phyloP scores from a whole-genome alignment of 2,797 vertebrate genomes.

The Melanotaenia boesemani region DNA sequence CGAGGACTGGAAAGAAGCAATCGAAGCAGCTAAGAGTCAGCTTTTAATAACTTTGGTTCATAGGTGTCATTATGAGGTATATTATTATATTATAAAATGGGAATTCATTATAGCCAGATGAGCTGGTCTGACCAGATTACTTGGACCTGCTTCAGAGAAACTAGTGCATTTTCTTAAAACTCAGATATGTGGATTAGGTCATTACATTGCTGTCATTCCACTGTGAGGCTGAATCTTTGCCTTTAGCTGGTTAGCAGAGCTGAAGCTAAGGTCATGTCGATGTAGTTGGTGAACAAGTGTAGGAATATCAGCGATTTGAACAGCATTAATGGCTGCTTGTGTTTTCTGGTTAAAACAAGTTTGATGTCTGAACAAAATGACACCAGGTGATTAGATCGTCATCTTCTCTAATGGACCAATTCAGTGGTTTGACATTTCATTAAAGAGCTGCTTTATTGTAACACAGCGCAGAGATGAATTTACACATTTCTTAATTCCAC shows the following conservation, averaged over 20 bases:
- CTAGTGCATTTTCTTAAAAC: background rate
- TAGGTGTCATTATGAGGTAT: slow-evolving; percentile 4
- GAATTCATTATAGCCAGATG: background rate
- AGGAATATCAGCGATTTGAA: too few relatives aligned
- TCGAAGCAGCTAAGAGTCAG: slow-evolving; percentile 11
- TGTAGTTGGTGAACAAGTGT: too few relatives aligned
- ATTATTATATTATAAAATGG: background rate
- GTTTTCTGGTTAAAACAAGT: background rate
- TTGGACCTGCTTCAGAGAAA: background rate
- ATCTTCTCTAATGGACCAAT: slow-evolving; percentile 23
- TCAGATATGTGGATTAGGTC: background rate
- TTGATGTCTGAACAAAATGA: slow-evolving; percentile 5
- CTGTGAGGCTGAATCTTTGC: too few relatives aligned
- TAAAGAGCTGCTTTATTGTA: slow-evolving; percentile 12
- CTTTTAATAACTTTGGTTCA: slow-evolving; percentile 22
- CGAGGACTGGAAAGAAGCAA: slow-evolving; percentile 32
- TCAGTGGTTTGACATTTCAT: background rate
- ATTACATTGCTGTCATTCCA: background rate
- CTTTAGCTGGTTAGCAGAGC: too few relatives aligned
- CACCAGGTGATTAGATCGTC: background rate
- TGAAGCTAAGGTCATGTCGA: too few relatives aligned
- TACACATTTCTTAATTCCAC: slow-evolving; percentile 44
- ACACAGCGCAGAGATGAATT: slow-evolving; percentile 2
- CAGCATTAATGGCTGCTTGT: background rate
- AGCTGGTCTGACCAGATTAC: background rate